Evolutionary conservation across 2,797 vertebrate genomes (phyloP).

Genomic region (Sebastes vulpes): DNA sequence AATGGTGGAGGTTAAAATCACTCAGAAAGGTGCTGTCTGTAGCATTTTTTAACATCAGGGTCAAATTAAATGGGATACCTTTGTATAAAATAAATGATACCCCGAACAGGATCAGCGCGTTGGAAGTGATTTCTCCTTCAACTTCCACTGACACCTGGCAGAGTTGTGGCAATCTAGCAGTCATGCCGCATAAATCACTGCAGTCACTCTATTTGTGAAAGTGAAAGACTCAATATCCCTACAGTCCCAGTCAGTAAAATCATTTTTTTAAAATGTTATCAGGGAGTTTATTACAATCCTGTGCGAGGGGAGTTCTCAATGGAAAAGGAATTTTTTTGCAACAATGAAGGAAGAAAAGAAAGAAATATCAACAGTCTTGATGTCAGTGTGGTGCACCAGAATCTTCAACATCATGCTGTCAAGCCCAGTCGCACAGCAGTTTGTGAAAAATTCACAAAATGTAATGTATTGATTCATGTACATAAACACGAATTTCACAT

Average conservation of each 20-base stretch:
- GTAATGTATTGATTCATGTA: too few relatives aligned
- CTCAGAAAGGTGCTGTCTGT: background rate
- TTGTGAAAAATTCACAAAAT: too few relatives aligned
- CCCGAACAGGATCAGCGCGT: background rate
- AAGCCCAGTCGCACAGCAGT: too few relatives aligned
- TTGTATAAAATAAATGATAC: background rate
- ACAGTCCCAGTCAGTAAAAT: background rate
- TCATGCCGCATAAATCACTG: background rate
- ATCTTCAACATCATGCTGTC: background rate
- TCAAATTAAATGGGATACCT: background rate
- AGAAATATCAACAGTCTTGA: background rate
- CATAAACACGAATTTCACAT: too few relatives aligned
- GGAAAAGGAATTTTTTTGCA: background rate
- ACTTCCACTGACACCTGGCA: background rate
- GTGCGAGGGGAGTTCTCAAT: background rate
- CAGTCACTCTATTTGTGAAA: background rate
- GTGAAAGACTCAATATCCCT: background rate
- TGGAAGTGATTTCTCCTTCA: background rate
- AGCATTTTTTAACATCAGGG: background rate
- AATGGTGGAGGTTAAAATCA: background rate
- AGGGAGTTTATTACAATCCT: background rate
- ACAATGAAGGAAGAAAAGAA: background rate
- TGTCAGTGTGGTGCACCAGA: background rate
- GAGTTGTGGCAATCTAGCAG: background rate
- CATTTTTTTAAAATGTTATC: constrained; percentile 1